Evolutionary conservation across 53 echinoderm and acorn worm species (phyloP), one percentile per base, ranked within the genome.

Genomic region (Arbacia lixula): DNA sequence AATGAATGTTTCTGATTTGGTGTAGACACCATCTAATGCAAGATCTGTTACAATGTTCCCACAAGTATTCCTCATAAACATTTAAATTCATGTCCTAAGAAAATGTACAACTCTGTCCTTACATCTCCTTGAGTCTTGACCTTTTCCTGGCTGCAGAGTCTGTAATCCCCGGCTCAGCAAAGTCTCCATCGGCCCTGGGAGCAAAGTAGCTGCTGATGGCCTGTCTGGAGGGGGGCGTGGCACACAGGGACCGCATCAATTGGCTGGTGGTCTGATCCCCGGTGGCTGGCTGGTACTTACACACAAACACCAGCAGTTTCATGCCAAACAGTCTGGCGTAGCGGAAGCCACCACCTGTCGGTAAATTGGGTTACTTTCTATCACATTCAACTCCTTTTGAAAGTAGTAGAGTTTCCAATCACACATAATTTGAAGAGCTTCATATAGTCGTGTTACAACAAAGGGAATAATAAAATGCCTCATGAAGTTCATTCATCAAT

Each of bases 181-280:
- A 63, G 32, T 81, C 82, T 26, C 29, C 63, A 32, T 61, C 82
- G 0, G 32, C 24, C 62, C 63, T 81, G 4, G 41, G 62, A 2
- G 82, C 32, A 30, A 63, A 81, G 50, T 81, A 81, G 49, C 82
- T 81, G 50, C 82, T 81, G 82, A 81, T 81, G n/a, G n/a, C n/a
- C n/a, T n/a, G n/a, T n/a, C n/a, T n/a, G n/a, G n/a, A n/a, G n/a
- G n/a, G n/a, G 30, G 64, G 64, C 2, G 82, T 81, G 30, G 62
- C 64, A 46, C 82, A 40, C 42, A 81, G 6, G 8, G 82, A 81
- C 16, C 21, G 62, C 64, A 61, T 61, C 14, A 81, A 49, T 64
- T 81, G 62, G 6, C 62, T 61, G 50, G 82, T 81, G 1, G 64
- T 46, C n/a, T 42, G 41, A 0, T 29, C 64, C 17, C 32, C n/a